Conservation (phyloP, 2,113 vertebrate genomes). For the Rattus rattus region DNA sequence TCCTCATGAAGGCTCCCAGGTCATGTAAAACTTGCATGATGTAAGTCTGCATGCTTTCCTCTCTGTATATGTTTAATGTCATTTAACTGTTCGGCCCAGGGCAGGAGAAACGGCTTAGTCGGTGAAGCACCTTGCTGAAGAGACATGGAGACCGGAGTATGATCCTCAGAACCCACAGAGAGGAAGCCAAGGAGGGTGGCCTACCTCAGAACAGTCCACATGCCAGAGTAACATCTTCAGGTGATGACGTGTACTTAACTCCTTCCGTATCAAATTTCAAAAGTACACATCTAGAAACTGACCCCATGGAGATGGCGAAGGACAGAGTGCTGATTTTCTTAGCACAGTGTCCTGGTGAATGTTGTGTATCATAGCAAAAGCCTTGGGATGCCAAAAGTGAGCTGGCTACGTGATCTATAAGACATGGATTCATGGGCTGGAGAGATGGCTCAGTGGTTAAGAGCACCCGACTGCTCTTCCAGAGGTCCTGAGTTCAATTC, state of each 20-base stretch:
- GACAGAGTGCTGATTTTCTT: not conserved
- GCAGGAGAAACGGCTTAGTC: not conserved
- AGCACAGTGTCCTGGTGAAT: not conserved
- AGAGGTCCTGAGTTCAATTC: too few relatives aligned
- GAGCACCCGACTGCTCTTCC: too few relatives aligned
- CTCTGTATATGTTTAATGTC: not conserved
- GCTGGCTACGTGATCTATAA: not conserved
- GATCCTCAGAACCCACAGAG: not conserved
- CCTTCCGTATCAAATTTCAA: not conserved
- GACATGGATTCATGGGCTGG: too few relatives aligned
- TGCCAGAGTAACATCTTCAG: not conserved
- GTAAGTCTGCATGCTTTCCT: not conserved
- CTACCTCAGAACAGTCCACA: not conserved
- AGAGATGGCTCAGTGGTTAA: too few relatives aligned
- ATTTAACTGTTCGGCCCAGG: not conserved
- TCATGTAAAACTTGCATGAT: not conserved
- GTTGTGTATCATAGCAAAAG: not conserved
- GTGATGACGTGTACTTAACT: fast-evolving
- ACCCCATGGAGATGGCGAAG: not conserved
- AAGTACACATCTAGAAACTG: not conserved
- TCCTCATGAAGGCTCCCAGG: not conserved
- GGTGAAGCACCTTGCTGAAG: not conserved
- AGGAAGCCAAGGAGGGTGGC: not conserved
- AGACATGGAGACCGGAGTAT: not conserved
- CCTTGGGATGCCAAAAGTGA: not conserved